Percentiles rank a stretch among this genome's conserved stretches.
Evolutionary conservation across 1,140 invertebrate genomes (phyloP).

Genomic region (Samia ricini): DNA sequence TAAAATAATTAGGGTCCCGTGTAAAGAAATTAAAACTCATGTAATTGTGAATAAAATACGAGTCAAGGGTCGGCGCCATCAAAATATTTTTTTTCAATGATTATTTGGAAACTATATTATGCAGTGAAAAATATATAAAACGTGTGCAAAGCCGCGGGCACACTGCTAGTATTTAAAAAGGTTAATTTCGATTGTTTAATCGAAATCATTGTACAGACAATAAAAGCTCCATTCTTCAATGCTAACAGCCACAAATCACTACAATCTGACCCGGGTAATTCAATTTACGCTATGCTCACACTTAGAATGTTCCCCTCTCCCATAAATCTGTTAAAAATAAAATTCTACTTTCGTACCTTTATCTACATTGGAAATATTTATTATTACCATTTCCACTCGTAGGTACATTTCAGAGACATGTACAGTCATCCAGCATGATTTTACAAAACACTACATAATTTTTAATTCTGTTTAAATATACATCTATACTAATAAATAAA

Average conservation of each 20-base stretch:
- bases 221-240: conserved; percentile 1
- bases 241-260: conserved; percentile 5
- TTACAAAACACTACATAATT: too few species aligned
- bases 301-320: not conserved
- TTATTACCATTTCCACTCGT: not conserved
- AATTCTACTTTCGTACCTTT: not conserved
- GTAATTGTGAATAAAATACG: too few species aligned
- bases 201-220: not conserved
- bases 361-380: not conserved
- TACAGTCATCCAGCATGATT: not conserved
- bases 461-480: too few species aligned
- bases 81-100: too few species aligned
- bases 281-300: not conserved
- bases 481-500: too few species aligned
- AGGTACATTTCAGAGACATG: not conserved
- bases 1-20: too few species aligned
- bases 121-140: too few species aligned
- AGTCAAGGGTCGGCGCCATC: too few species aligned
- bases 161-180: not conserved
- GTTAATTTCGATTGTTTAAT: not conserved
- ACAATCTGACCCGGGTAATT: conserved; percentile 1
- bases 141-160: too few species aligned
- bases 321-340: conserved; percentile 8
- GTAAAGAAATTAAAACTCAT: too few species aligned
- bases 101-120: too few species aligned